phyloP scores from a whole-genome alignment of 2,113 vertebrate species.

The western clawed frog (Xenopus tropicalis) region DNA sequence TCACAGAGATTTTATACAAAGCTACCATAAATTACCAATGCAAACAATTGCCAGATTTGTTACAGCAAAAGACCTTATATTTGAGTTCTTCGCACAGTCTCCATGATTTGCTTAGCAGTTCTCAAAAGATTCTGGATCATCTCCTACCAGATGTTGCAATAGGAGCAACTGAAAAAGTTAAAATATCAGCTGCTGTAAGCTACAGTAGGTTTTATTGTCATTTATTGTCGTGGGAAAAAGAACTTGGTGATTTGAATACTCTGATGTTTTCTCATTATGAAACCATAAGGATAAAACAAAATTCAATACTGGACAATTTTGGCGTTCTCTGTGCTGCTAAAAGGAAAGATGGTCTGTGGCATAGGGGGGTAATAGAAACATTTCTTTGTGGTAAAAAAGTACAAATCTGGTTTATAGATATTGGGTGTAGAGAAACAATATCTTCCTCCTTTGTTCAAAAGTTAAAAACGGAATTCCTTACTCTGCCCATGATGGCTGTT shows the following conservation, averaged over 20 bases:
- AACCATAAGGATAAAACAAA: constrained; percentile 45
- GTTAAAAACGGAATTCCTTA: constrained; percentile 71
- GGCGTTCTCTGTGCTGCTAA: constrained; percentile 81
- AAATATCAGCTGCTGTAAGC: constrained; percentile 72
- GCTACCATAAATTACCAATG: constrained; percentile 54
- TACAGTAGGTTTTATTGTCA: constrained; percentile 81
- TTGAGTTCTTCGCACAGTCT: constrained; percentile 38
- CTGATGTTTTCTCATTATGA: constrained; percentile 69
- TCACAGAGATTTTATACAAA: constrained; percentile 73
- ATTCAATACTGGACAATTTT: constrained; percentile 62
- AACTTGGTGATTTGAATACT: constrained; percentile 68
- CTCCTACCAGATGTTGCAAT: constrained; percentile 61
- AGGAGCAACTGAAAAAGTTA: constrained; percentile 67
- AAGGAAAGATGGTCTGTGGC: constrained; percentile 78
- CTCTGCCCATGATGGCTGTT: constrained; percentile 73
- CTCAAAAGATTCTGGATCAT: constrained; percentile 62
- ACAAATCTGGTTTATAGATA: constrained; percentile 84
- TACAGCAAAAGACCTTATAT: constrained; percentile 44
- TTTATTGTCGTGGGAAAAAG: constrained; percentile 61
- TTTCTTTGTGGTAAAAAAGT: constrained; percentile 69
- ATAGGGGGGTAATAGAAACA: constrained; percentile 79
- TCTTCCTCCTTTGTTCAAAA: constrained; percentile 66
- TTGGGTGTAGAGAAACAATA: constrained; percentile 76
- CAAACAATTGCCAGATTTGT: constrained; percentile 53
- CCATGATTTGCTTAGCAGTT: constrained; percentile 48